Percentiles rank a stretch among this genome's conserved stretches.
phyloP scores from a whole-genome alignment of 2,113 vertebrate species.

The Vicugna pacos region DNA sequence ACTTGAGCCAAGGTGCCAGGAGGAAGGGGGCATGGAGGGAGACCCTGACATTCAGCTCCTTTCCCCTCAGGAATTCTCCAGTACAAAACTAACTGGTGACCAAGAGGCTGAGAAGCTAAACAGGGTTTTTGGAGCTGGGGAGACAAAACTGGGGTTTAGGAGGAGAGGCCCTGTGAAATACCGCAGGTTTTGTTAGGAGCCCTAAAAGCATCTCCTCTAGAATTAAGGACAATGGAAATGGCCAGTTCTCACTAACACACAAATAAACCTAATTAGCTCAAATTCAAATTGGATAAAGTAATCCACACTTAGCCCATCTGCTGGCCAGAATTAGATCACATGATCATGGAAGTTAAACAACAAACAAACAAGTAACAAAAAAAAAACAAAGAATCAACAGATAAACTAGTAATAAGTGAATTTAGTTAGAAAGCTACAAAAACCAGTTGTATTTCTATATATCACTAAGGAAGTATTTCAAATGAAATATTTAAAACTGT shows the following conservation, averaged over 20 bases:
- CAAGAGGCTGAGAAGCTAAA: background rate
- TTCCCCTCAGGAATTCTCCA: background rate
- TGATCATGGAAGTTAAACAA: background rate
- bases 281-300: background rate
- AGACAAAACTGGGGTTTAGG: background rate
- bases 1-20: background rate
- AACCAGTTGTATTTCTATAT: background rate
- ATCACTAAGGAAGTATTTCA: background rate
- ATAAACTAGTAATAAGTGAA: background rate
- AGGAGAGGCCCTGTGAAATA: background rate
- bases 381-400: background rate
- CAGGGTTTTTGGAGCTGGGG: background rate
- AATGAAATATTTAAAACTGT: background rate
- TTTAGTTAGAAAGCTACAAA: background rate
- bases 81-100: background rate
- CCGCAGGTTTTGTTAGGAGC: background rate
- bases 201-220: background rate
- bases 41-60: too few species aligned
- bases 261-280: background rate
- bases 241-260: background rate
- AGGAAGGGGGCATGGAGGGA: background rate
- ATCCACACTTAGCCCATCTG: too few species aligned
- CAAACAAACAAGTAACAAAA: background rate
- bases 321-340: background rate
- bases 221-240: background rate